Percentiles rank a stretch among this genome's conserved stretches.
Evolutionary conservation across 1,140 invertebrate genomes (phyloP).

Genomic region (Drosophila arizonae): DNA sequence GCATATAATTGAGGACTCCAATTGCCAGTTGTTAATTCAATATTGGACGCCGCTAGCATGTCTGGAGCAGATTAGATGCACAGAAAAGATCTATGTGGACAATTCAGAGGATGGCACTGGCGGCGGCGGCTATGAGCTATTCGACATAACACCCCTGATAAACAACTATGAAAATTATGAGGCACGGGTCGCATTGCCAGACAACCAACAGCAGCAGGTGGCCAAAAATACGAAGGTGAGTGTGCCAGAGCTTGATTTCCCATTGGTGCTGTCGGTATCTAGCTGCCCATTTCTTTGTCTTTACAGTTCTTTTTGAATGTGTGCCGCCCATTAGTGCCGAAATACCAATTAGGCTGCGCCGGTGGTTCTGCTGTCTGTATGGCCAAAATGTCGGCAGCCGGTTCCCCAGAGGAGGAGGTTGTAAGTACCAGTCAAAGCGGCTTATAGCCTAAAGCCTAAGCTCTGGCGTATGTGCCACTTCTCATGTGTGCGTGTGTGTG

Average conservation of each 20-base stretch:
- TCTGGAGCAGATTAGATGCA: constrained; percentile 81
- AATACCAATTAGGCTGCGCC: constrained; percentile 83
- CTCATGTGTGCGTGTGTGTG: background rate
- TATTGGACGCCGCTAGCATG: constrained; percentile 83
- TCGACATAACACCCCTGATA: constrained; percentile 83
- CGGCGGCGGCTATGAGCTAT: constrained; percentile 55
- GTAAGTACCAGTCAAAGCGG: constrained; percentile 78
- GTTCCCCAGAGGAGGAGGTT: constrained; percentile 81
- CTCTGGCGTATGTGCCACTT: constrained; percentile 1
- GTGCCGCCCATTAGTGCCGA: constrained; percentile 83
- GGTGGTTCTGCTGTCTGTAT: constrained; percentile 84
- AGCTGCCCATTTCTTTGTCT: constrained; percentile 32
- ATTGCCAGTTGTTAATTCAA: constrained; percentile 84
- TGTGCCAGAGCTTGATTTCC: constrained; percentile 47
- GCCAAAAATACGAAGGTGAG: constrained; percentile 77
- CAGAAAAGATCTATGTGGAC: constrained; percentile 54
- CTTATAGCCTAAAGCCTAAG: constrained; percentile 27
- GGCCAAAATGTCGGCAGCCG: constrained; percentile 71
- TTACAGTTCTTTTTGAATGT: constrained; percentile 83
- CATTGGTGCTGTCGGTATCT: background rate
- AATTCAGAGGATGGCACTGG: constrained; percentile 58
- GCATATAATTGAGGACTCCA: constrained; percentile 83
- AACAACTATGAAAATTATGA: constrained; percentile 83
- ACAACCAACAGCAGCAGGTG: constrained; percentile 55
- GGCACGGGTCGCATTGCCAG: constrained; percentile 74